Evolutionary conservation across 2,797 vertebrate species (phyloP).

Genomic region (Zalophus californianus): DNA sequence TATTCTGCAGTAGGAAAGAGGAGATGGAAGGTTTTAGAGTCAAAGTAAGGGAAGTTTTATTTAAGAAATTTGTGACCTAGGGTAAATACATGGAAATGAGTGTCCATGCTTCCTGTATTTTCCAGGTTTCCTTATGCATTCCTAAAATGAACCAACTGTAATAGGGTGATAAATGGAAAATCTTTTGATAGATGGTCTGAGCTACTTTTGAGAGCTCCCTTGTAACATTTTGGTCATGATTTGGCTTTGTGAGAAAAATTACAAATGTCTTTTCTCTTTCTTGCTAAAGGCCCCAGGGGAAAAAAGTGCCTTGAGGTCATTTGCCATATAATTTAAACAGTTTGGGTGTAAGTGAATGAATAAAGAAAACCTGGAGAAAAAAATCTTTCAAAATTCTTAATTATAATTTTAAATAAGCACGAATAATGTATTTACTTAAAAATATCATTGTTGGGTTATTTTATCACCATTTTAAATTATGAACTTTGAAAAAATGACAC

Average conservation of each 20-base stretch:
- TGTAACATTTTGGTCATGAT: slow-evolving; percentile 62
- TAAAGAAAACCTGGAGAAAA: slow-evolving; percentile 58
- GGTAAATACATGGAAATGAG: slow-evolving; percentile 82
- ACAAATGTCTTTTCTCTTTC: slow-evolving; percentile 64
- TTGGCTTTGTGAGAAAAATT: slow-evolving; percentile 78
- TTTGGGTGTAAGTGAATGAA: slow-evolving; percentile 27
- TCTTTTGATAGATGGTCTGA: slow-evolving; percentile 66
- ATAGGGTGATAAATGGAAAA: slow-evolving; percentile 54
- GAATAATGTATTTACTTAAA: slow-evolving; percentile 26
- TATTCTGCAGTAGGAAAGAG: neutral
- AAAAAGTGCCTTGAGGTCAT: slow-evolving; percentile 56
- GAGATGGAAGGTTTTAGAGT: slow-evolving; percentile 78
- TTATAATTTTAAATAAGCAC: slow-evolving; percentile 57
- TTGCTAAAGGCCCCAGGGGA: neutral
- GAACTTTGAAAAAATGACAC: slow-evolving; percentile 6
- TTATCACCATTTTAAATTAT: slow-evolving; percentile 15
- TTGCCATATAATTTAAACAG: slow-evolving; percentile 62
- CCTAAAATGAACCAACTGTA: slow-evolving; percentile 81
- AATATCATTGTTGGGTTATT: neutral
- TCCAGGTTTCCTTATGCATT: slow-evolving; percentile 84
- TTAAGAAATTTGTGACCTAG: slow-evolving; percentile 77
- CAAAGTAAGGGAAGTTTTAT: slow-evolving; percentile 66
- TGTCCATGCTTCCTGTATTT: slow-evolving; percentile 73
- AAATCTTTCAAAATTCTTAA: slow-evolving; percentile 42
- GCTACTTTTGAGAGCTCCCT: slow-evolving; percentile 68